phyloP scores from a whole-genome alignment of 2,888 invertebrate species.

The Eupithecia abbreviata region DNA sequence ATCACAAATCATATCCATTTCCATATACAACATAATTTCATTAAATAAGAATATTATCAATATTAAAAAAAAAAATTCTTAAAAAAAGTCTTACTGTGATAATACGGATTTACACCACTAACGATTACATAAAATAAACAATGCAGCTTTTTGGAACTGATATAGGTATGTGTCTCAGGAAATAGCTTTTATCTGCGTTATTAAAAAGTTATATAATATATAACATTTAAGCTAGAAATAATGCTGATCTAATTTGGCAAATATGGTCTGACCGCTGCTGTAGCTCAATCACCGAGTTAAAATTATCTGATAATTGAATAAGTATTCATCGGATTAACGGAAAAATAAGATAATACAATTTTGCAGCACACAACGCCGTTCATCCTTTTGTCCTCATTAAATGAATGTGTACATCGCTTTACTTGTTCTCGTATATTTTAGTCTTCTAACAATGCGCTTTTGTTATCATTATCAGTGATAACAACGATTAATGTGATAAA shows the following conservation, averaged over 20 bases:
- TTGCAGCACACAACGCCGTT: background rate
- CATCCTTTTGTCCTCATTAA: background rate
- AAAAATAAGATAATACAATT: background rate
- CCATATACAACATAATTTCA: no score
- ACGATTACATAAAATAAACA: no score
- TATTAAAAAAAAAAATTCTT: no score
- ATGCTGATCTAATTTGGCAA: background rate
- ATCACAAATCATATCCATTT: no score
- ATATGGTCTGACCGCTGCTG: background rate
- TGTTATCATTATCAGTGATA: background rate
- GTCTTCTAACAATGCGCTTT: background rate
- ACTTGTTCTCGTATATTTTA: background rate
- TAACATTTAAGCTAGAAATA: background rate
- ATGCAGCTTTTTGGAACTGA: no score
- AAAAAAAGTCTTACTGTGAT: no score
- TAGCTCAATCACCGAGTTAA: background rate
- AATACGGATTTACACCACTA: no score
- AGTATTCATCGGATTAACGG: background rate
- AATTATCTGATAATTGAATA: background rate
- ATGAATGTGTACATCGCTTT: background rate
- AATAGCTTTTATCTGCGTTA: background rate
- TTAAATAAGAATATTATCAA: no score
- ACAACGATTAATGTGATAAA: background rate
- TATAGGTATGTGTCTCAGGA: no score
- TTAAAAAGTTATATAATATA: no score